These are phyloP conservation scores for Cephalopachus bancanus DNA, from an alignment of 2,797 vertebrate species.

Conservation along the genomic window DNA sequence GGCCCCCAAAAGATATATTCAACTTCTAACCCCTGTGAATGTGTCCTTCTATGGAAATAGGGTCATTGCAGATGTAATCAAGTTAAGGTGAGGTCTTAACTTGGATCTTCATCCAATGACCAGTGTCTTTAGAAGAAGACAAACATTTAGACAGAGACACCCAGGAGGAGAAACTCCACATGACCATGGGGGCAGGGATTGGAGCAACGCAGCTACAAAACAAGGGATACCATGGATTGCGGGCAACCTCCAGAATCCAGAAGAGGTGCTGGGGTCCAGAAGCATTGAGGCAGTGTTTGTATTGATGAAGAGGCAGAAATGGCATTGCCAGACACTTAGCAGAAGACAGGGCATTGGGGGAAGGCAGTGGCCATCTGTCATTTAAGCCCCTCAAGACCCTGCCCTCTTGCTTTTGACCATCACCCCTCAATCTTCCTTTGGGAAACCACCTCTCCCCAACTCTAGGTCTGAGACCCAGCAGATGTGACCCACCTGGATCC, in stretches of 20 bases:
- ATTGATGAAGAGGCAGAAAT: not conserved
- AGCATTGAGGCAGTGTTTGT: not conserved
- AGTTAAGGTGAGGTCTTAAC: not conserved
- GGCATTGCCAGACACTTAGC: accelerated
- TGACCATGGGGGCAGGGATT: not conserved
- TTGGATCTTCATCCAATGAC: too few species aligned
- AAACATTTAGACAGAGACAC: not conserved
- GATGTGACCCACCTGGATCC: not conserved
- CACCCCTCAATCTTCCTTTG: not conserved
- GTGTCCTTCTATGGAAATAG: not conserved
- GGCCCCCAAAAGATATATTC: not conserved
- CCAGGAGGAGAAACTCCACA: not conserved
- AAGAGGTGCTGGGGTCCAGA: not conserved
- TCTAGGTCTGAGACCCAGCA: not conserved
- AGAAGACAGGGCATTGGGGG: too few species aligned
- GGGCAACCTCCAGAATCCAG: not conserved
- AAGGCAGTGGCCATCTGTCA: not conserved
- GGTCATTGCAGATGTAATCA: too few species aligned
- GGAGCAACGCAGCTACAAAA: accelerated
- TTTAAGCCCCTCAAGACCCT: not conserved
- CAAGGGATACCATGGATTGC: not conserved
- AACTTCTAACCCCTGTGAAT: not conserved
- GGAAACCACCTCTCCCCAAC: not conserved
- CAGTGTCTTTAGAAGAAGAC: not conserved
- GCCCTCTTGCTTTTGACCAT: not conserved